Conservation (phyloP, 2,797 vertebrate genomes). For the Natrix natrix region DNA sequence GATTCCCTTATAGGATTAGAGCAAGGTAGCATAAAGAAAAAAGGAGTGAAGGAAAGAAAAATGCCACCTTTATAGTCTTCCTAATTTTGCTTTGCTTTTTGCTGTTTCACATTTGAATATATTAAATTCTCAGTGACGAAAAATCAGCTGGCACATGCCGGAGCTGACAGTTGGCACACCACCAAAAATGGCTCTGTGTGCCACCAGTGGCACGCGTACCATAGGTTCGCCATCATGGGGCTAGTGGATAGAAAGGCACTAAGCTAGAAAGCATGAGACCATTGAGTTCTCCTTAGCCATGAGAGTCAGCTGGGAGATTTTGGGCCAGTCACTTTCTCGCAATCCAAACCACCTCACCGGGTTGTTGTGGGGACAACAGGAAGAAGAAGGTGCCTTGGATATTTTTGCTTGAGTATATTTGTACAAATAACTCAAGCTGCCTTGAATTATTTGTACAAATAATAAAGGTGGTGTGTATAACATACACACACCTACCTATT, state of each 20-base stretch:
- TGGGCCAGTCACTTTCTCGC: not conserved
- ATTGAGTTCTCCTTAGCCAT: not conserved
- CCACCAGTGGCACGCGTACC: no score
- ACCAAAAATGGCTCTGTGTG: no score
- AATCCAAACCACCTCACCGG: not conserved
- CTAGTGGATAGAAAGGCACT: not conserved
- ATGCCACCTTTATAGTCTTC: not conserved
- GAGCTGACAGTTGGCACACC: no score
- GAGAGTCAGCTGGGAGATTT: not conserved
- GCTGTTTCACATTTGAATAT: not conserved
- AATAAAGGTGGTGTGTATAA: not conserved
- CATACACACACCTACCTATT: slow-evolving; percentile 6
- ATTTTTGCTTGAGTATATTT: not conserved
- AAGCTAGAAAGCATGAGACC: not conserved
- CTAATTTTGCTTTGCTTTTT: not conserved
- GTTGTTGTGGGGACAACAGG: not conserved
- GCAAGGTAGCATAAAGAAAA: not conserved
- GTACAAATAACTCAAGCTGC: no score
- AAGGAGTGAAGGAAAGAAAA: not conserved
- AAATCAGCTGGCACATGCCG: no score
- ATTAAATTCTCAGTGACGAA: not conserved
- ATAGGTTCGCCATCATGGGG: no score
- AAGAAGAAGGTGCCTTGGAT: not conserved
- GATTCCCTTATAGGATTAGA: not conserved
- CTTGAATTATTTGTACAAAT: not conserved